Evolutionary conservation across 2,797 vertebrate genomes (phyloP).

Genomic region (Acanthornis magna): DNA sequence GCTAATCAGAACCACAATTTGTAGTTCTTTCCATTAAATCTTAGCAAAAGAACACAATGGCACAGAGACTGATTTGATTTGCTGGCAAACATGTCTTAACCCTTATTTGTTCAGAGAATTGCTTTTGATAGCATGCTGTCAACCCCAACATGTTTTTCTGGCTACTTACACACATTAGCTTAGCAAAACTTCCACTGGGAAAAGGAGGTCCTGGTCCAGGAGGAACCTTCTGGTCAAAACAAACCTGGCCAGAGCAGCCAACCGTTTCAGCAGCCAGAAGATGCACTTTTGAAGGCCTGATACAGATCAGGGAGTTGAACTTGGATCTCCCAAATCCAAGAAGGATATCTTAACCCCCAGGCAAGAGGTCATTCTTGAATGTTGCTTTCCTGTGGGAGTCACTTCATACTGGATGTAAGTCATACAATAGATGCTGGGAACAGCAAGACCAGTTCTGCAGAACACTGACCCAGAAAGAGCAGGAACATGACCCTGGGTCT

Average conservation of each 20-base stretch:
- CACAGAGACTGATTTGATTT: background rate
- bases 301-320: background rate
- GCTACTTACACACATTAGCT: background rate
- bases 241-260: background rate
- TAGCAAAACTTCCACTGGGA: background rate
- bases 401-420: background rate
- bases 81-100: background rate
- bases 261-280: background rate
- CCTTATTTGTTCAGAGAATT: background rate
- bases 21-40: conserved; percentile 25
- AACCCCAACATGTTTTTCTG: background rate
- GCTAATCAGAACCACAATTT: conserved; percentile 26
- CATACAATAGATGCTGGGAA: background rate
- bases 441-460: background rate
- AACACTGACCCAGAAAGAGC: background rate
- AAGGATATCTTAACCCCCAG: background rate
- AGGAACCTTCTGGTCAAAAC: conserved; percentile 17
- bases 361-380: background rate
- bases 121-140: background rate
- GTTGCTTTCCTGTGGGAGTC: background rate
- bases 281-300: background rate
- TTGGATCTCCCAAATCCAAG: background rate
- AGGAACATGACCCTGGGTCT: background rate
- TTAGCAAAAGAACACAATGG: background rate
- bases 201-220: background rate